Evolutionary conservation across 2,888 invertebrate species (phyloP), one percentile per base, ranked within the genome.

Genomic region (Aphidoletes aphidimyza): DNA sequence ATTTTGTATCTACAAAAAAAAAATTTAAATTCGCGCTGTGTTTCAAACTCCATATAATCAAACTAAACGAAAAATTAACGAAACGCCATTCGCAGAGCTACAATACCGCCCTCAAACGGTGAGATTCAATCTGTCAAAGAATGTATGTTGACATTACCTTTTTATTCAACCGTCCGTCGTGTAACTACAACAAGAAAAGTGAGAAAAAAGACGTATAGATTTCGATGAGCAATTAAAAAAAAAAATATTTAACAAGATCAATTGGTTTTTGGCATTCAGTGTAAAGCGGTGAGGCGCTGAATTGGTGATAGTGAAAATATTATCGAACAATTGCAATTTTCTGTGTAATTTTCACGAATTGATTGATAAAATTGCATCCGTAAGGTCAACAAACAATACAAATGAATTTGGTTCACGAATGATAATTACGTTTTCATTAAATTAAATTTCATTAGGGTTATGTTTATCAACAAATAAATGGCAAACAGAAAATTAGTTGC

Each of bases 391-490:
- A 69, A 69, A 69, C 69, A 30, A 69, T 30, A 69, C 69, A 69
- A 69, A 22, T 30, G 30, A 30, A 69, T 69, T 30, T 69, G 54
- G 14, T 69, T 34, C 2, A 69, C 17, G 26, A 22, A 69, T 34
- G 69, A 30, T 69, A 30, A 54, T 26, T 54, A 54, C 54, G 54
- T 54, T 54, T 26, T 54, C 54, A 11, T 14, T 2, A 69, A 30
- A 30, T 30, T 3, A n/a, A 26, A 26, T 54, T 54, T 2, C 54
- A 34, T 69, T 14, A 30, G 8, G 30, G 34, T 69, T 69, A 69
- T 69, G 69, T 69, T 69, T 30, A 69, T 69, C 69, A 69, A 11
- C n/a, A 69, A 69, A 69, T 69, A 69, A 69, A 69, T 69, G 69
- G 69, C 6, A 69, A 19, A 1, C 69, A 30, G 30, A 19, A 14